Evolutionary conservation across 2,797 vertebrate species (phyloP), one percentile per base, ranked within the genome.

Genomic region (Erithacus rubecula): DNA sequence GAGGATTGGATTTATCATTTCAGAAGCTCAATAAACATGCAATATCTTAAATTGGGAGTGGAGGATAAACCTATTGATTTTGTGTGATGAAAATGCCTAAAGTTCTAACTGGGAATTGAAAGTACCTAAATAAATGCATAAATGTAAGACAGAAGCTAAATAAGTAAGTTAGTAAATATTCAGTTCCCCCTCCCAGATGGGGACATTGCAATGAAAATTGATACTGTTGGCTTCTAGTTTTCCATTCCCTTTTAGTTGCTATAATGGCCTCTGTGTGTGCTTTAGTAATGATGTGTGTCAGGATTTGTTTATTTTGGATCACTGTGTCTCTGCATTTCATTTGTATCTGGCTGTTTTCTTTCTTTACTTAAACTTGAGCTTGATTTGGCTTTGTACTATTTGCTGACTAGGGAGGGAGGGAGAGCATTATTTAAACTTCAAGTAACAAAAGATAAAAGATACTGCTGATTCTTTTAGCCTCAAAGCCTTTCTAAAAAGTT

Each of bases 391-490:
- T 96, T 96, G 94, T 93, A 92, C 56, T 95, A 84, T 96, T 92
- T 88, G 81, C 93, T 96, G 93, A 95, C 90, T 85, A 53, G 91
- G 82, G 71, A 94, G 90, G 60, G 63, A 69, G 72, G 34, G 65
- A 78, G 59, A 72, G 52, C 55, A 36, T 94, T 96, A 95, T 94
- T 96, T 93, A 96, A 95, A 95, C 96, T 91, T 87, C 64, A 90
- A 92, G 87, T 91, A 92, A 95, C 74, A 93, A 94, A 96, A 96
- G 93, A 94, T 96, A 90, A 96, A 93, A 96, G 91, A 93, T 94
- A 95, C 81, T 87, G 87, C 95, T 88, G 86, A 94, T 94, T 96
- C 76, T 95, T 87, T 76, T 52, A 93, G 87, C 90, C 96, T 96
- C 90, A 92, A 88, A 80, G 67, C 70, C 83, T 94, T 95, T 80